Evolutionary conservation across 1,140 invertebrate species (phyloP).

Genomic region (Pteromalus puparum): DNA sequence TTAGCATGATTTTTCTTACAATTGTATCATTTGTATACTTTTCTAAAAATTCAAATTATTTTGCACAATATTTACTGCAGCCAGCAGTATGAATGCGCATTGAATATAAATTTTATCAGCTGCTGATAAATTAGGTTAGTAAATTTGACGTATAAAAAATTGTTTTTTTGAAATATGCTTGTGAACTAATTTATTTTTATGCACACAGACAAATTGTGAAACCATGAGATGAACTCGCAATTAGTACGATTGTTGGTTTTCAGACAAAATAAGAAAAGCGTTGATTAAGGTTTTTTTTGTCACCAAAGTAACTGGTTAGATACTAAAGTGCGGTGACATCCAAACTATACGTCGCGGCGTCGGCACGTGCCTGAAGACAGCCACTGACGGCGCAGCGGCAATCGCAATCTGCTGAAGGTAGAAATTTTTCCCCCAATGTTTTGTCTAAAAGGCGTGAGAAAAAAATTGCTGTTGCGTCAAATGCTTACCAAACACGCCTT

Average conservation of each 20-base stretch:
- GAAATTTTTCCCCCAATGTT: background rate
- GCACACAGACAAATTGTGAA: background rate
- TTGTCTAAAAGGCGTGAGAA: background rate
- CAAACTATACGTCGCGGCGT: background rate
- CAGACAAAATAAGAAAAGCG: background rate
- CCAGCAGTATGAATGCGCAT: no score
- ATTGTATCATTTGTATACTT: no score
- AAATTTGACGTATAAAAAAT: no score
- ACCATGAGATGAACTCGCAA: background rate
- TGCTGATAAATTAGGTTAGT: no score
- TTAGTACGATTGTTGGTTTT: background rate
- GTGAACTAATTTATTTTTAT: background rate
- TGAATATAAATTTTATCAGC: no score
- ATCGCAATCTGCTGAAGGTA: constrained; percentile 11
- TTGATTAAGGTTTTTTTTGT: background rate
- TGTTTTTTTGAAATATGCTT: background rate
- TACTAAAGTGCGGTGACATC: background rate
- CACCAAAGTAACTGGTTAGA: background rate
- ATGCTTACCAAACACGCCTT: constrained; percentile 11
- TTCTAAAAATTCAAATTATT: no score
- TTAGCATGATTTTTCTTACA: no score
- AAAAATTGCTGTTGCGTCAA: constrained; percentile 18
- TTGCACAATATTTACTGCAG: no score
- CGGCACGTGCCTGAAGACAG: background rate
- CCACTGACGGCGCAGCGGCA: background rate